Base-by-base conservation (phyloP, 2,888 invertebrate species). In the Hipparchia semele region DNA sequence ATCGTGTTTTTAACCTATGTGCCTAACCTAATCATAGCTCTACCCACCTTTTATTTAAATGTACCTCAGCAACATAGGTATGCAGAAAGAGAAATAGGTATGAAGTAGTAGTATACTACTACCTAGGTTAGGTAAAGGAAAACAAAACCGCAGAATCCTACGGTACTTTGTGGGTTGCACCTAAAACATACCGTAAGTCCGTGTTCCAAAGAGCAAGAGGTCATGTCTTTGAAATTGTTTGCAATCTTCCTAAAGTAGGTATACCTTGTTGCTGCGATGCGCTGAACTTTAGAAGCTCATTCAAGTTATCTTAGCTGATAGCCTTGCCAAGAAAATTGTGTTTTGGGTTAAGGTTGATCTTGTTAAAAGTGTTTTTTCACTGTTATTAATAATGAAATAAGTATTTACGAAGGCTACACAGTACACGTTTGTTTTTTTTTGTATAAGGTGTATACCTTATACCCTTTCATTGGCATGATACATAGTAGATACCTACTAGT, bases 191-290 rank as follows among this genome's bases (percentile, higher is more conserved):
- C 49, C 68, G 59, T 59, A 68, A 68, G 68, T 68, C 59, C 12
- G 59, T 68, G 12, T 33, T 59, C 33, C 33, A 59, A 68, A 68
- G 68, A 71, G 61, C 67, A 56, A 64, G 59, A 68, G 73, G 70
- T 71, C 71, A 58, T 68, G 33, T 71, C 67, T 67, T 71, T 68
- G 71, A 68, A 68, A 71, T 68, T 54, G 62, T 73, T 68, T 45
- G 67, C 67, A 73, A 71, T 68, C 53, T 58, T 59, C 33, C 53
- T 71, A 51, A 68, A 64, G 51, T 62, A 46, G n/a, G n/a, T 54
- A n/a, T 58, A 58, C 58, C 39, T 65, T 51, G 65, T 33, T 65
- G 51, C 33, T 10, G 10, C 59, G 66, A 66, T 66, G 56, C 51
- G 61, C 45, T 70, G 66, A 73, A 70, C 66, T 66, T 65, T 66